A percentile compares a stretch with the other conserved stretches of the same genome.
Evolutionary conservation across 2,113 vertebrate species (phyloP).

Genomic region (Silurus glanis): DNA sequence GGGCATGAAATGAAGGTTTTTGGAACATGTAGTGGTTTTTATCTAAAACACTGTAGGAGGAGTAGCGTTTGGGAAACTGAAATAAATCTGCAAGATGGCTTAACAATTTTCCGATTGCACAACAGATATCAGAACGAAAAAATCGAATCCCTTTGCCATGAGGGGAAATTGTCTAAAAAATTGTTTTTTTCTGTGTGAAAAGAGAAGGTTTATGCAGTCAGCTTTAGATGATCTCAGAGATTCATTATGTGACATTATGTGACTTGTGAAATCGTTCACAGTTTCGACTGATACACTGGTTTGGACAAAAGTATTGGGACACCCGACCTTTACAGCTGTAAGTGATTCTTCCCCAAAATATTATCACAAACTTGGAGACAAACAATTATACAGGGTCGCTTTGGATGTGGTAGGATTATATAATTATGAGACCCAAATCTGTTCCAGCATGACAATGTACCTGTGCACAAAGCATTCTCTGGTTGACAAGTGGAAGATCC

Average conservation of each 20-base stretch:
- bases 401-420: no score
- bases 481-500: no score
- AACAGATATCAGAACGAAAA: not conserved
- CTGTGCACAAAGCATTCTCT: no score
- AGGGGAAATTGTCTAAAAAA: not conserved
- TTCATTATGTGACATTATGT: no score
- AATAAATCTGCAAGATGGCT: conserved; percentile 17
- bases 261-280: not conserved
- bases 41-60: conserved; percentile 23
- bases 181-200: not conserved
- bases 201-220: not conserved
- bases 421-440: no score
- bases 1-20: conserved; percentile 20
- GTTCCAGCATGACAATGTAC: no score
- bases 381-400: no score
- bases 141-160: not conserved
- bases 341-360: no score
- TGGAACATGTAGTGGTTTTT: conserved; percentile 20
- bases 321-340: no score
- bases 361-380: no score
- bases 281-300: not conserved
- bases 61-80: conserved; percentile 1
- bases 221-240: not conserved
- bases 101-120: conserved; percentile 14
- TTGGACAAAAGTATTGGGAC: not conserved